phyloP scores from a whole-genome alignment of 2,888 invertebrate genomes.

The Coecobrya sp. region DNA sequence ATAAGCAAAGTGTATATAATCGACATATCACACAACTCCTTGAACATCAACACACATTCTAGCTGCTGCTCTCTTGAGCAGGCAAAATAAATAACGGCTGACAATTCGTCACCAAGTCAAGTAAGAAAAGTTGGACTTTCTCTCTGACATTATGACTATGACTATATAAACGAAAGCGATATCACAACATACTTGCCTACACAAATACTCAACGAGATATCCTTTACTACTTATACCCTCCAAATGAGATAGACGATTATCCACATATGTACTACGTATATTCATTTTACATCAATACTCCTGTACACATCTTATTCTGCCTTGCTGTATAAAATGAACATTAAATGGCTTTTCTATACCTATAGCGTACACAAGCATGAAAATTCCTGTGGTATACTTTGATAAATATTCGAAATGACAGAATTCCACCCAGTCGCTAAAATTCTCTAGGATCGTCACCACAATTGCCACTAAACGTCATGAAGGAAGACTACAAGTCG shows the following conservation, averaged over 20 bases:
- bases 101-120: conserved; percentile 64
- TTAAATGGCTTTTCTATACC: not conserved
- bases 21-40: conserved; percentile 26
- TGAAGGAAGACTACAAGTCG: not conserved
- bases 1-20: conserved; percentile 6
- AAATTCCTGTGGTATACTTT: conserved; percentile 16
- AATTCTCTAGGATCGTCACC: not conserved
- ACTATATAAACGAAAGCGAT: not conserved
- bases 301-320: not conserved
- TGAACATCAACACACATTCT: conserved; percentile 3
- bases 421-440: conserved; percentile 40
- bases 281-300: not conserved
- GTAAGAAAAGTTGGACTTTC: conserved; percentile 41
- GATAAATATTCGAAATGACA: conserved; percentile 63
- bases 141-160: not conserved
- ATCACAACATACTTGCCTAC: not conserved
- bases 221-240: not conserved
- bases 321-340: not conserved
- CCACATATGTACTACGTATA: not conserved
- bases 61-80: not conserved
- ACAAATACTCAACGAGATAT: not conserved
- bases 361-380: not conserved
- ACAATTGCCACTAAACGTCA: not conserved
- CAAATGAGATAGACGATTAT: too few relatives aligned
- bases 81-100: conserved; percentile 57